These are phyloP conservation scores for Cephalopachus bancanus DNA, from an alignment of 2,797 vertebrate species.

Conservation along the genomic window DNA sequence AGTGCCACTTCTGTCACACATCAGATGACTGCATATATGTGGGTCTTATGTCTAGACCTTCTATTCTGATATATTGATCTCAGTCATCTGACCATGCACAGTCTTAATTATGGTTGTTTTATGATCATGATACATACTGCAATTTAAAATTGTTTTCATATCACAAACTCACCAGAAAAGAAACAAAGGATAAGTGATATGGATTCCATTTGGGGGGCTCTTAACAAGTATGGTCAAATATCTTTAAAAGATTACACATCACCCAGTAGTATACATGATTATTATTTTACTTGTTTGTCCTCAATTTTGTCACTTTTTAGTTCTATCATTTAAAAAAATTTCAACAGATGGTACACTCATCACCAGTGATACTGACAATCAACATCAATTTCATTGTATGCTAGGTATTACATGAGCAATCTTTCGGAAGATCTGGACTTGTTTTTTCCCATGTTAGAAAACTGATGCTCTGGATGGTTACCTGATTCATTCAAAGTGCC, in stretches of 20 bases:
- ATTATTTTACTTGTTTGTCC: neutral
- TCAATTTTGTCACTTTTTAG: neutral
- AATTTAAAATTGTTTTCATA: conserved; percentile 2
- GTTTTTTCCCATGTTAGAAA: neutral
- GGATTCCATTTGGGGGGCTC: neutral
- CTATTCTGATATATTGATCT: neutral
- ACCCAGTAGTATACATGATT: fast-evolving
- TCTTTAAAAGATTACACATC: neutral
- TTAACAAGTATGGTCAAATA: neutral
- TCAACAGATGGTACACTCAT: neutral
- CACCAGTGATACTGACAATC: neutral
- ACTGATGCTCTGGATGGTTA: neutral
- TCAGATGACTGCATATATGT: neutral
- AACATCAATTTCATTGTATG: fast-evolving
- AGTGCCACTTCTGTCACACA: neutral
- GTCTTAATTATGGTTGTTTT: neutral
- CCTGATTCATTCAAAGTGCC: neutral
- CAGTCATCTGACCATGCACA: neutral
- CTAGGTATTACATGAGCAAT: fast-evolving
- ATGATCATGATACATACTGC: neutral
- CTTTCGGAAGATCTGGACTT: neutral
- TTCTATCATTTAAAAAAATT: neutral
- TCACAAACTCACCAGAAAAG: neutral
- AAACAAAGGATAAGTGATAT: neutral
- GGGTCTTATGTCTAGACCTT: neutral